These are phyloP conservation scores for Drosophila lacicola DNA, from an alignment of 2,888 invertebrate genomes.

Conservation along the genomic window DNA sequence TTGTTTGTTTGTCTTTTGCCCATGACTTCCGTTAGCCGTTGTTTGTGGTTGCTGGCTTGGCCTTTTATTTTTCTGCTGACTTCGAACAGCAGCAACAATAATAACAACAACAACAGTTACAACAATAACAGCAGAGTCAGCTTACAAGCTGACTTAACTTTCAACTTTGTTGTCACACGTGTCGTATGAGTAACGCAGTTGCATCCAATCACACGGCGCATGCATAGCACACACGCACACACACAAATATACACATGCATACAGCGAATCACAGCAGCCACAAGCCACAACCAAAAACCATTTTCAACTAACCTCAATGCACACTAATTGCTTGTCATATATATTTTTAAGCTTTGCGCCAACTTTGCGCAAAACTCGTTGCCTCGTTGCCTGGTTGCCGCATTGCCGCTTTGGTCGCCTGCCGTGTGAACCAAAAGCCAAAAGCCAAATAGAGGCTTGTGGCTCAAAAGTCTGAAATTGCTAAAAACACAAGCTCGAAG, in stretches of 20 bases:
- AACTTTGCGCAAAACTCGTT: slow-evolving; percentile 73
- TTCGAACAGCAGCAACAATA: slow-evolving; percentile 25
- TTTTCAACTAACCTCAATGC: slow-evolving; percentile 79
- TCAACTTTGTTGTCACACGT: slow-evolving; percentile 72
- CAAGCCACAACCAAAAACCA: slow-evolving; percentile 59
- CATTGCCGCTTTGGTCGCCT: slow-evolving; percentile 55
- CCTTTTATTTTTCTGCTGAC: slow-evolving; percentile 6
- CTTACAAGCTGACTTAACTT: slow-evolving; percentile 59
- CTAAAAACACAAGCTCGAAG: slow-evolving; percentile 1
- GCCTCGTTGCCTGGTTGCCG: slow-evolving; percentile 24
- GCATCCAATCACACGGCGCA: slow-evolving; percentile 39
- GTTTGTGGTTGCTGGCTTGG: slow-evolving; percentile 51
- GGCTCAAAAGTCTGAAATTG: slow-evolving; percentile 39
- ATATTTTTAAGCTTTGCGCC: slow-evolving; percentile 63
- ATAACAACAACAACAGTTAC: slow-evolving; percentile 18
- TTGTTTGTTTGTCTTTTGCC: slow-evolving; percentile 75
- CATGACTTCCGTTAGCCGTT: slow-evolving; percentile 79
- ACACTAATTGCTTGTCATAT: slow-evolving; percentile 79
- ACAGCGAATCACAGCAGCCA: slow-evolving; percentile 34
- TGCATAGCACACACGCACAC: slow-evolving; percentile 48
- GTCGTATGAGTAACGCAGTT: slow-evolving; percentile 72
- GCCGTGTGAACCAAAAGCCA: slow-evolving; percentile 78
- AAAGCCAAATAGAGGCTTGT: slow-evolving; percentile 72
- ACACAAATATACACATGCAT: slow-evolving; percentile 10
- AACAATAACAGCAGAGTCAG: slow-evolving; percentile 37